phyloP scores from a whole-genome alignment of 2,797 vertebrate genomes.

The Chelon auratus region DNA sequence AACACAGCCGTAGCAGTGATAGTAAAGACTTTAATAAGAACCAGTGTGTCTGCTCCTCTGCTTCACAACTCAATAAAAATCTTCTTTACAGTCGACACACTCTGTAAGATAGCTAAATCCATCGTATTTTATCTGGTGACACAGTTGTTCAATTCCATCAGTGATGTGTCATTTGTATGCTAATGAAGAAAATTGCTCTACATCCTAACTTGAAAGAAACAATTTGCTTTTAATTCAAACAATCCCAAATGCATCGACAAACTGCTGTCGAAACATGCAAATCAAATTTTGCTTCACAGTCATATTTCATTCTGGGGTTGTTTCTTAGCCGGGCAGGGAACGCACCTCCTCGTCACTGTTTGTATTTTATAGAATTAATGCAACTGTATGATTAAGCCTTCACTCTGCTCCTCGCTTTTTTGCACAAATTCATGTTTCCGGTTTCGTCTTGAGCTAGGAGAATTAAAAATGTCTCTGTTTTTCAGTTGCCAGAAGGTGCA shows the following conservation, averaged over 20 bases:
- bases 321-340: slow-evolving; percentile 3
- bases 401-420: slow-evolving; percentile 6
- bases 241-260: slow-evolving; percentile 15
- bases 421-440: slow-evolving; percentile 21
- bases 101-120: slow-evolving; percentile 2
- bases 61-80: slow-evolving; percentile 17
- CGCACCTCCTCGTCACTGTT: slow-evolving; percentile 14
- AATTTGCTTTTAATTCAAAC: slow-evolving; percentile 24
- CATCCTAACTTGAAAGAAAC: slow-evolving; percentile 17
- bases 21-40: slow-evolving; percentile 34
- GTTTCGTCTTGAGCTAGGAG: slow-evolving; percentile 32
- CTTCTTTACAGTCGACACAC: slow-evolving; percentile 24
- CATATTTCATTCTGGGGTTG: neutral
- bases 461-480: slow-evolving; percentile 12
- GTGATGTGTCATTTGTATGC: slow-evolving; percentile 18
- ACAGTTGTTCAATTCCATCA: slow-evolving; percentile 22
- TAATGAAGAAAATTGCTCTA: slow-evolving; percentile 28
- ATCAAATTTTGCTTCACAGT: slow-evolving; percentile 11
- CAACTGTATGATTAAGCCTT: neutral
- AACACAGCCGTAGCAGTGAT: slow-evolving; percentile 49
- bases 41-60: slow-evolving; percentile 18
- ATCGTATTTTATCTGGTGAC: slow-evolving; percentile 24
- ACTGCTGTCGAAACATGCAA: slow-evolving; percentile 13
- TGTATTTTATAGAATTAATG: slow-evolving; percentile 8
- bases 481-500: slow-evolving; percentile 29